phyloP scores from a whole-genome alignment of 2,888 invertebrate genomes.

The Hydrotaea diabolus region DNA sequence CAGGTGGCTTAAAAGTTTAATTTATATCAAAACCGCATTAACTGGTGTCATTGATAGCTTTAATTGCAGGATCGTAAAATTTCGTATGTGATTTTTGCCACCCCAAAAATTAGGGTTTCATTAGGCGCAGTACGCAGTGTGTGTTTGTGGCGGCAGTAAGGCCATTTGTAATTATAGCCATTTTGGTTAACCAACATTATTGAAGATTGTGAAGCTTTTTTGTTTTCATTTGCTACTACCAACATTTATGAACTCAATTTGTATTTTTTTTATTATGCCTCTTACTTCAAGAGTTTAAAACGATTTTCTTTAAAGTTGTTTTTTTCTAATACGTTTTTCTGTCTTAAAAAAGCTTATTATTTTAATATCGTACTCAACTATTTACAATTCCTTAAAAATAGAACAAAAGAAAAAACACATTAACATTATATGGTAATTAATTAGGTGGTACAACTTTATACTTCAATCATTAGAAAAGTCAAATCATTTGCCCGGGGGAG shows the following conservation, averaged over 20 bases:
- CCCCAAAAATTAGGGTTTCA: neutral
- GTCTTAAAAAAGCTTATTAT: constrained; percentile 30
- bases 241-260: constrained; percentile 49
- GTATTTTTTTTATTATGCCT: neutral
- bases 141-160: constrained; percentile 49
- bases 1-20: constrained; percentile 18
- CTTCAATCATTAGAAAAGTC: constrained; percentile 28
- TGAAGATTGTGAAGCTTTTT: constrained; percentile 3
- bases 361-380: constrained; percentile 15
- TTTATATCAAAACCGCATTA: constrained; percentile 24
- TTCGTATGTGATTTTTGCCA: neutral
- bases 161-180: neutral
- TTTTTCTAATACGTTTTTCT: neutral
- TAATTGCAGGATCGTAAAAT: neutral
- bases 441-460: constrained; percentile 66
- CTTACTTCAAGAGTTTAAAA: neutral
- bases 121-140: neutral
- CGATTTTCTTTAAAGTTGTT: neutral
- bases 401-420: constrained; percentile 34
- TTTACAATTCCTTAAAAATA: constrained; percentile 29
- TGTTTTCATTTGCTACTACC: constrained; percentile 54
- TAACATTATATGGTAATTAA: constrained; percentile 21
- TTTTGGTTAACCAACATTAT: neutral
- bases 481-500: neutral
- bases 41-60: constrained; percentile 26